A percentile compares a stretch with the other conserved stretches of the same genome.
Evolutionary conservation across 2,797 vertebrate genomes (phyloP).

Genomic region (Coregonus sp.): DNA sequence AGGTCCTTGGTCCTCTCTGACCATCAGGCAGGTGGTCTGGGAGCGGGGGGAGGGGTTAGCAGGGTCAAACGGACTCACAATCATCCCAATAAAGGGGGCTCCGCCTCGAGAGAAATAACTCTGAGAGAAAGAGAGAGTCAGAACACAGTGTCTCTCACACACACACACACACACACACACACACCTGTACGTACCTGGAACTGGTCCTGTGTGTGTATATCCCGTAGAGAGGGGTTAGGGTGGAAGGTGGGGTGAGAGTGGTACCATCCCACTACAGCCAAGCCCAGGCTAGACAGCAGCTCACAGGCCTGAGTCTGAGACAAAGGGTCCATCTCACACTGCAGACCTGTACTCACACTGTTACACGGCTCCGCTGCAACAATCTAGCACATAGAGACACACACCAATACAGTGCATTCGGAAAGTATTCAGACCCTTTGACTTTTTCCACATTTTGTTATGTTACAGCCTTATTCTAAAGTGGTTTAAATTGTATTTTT

Average conservation of each 20-base stretch:
- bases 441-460: no score
- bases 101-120: constrained; percentile 97
- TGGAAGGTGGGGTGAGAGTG: constrained; percentile 97
- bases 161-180: background rate
- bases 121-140: constrained; percentile 65
- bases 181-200: constrained; percentile 83
- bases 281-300: constrained; percentile 81
- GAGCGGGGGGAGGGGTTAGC: constrained; percentile 90
- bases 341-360: constrained; percentile 93
- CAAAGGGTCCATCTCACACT: constrained; percentile 98
- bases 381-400: constrained; percentile 71
- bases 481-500: no score
- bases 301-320: constrained; percentile 96
- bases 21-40: constrained; percentile 91
- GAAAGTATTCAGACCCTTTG: no score
- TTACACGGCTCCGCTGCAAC: constrained; percentile 91
- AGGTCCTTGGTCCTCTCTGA: constrained; percentile 84
- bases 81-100: constrained; percentile 96
- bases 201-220: constrained; percentile 96
- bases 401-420: no score
- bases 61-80: constrained; percentile 94
- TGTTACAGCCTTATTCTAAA: no score
- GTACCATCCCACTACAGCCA: constrained; percentile 93
- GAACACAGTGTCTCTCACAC: background rate
- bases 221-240: constrained; percentile 91